Conservation (phyloP, 1,140 invertebrate species). For the Hylaeus anthracinus region DNA sequence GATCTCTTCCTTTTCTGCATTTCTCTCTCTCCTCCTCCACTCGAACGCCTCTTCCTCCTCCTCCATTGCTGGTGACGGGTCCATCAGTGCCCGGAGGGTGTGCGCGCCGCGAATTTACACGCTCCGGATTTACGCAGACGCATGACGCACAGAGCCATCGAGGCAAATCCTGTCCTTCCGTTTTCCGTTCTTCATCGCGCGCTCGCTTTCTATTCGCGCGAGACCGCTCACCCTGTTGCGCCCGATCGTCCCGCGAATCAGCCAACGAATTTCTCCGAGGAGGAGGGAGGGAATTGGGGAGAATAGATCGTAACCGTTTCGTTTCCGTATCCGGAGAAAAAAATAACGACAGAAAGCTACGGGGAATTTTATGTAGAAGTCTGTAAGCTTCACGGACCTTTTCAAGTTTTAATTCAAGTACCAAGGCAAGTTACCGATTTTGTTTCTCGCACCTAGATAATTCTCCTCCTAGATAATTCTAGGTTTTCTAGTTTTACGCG, state of each 20-base stretch:
- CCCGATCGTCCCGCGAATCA: neutral
- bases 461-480: too few species aligned
- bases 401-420: too few species aligned
- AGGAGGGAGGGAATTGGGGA: constrained; percentile 13
- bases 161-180: constrained; percentile 70
- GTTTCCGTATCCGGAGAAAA: too few species aligned
- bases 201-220: constrained; percentile 38
- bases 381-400: too few species aligned
- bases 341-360: too few species aligned
- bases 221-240: neutral
- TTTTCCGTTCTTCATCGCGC: constrained; percentile 52
- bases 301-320: too few species aligned
- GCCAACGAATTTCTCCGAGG: too few species aligned
- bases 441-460: too few species aligned
- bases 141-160: constrained; percentile 68
- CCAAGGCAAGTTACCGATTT: too few species aligned
- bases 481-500: too few species aligned
- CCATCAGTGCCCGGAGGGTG: constrained; percentile 38
- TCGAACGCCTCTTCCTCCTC: neutral
- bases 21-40: neutral
- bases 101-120: constrained; percentile 56
- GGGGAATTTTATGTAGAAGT: too few species aligned
- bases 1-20: too few species aligned
- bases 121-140: constrained; percentile 67
- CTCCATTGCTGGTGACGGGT: neutral